Evolutionary conservation across 2,888 invertebrate species (phyloP).

Genomic region (Parthenolecanium corni): DNA sequence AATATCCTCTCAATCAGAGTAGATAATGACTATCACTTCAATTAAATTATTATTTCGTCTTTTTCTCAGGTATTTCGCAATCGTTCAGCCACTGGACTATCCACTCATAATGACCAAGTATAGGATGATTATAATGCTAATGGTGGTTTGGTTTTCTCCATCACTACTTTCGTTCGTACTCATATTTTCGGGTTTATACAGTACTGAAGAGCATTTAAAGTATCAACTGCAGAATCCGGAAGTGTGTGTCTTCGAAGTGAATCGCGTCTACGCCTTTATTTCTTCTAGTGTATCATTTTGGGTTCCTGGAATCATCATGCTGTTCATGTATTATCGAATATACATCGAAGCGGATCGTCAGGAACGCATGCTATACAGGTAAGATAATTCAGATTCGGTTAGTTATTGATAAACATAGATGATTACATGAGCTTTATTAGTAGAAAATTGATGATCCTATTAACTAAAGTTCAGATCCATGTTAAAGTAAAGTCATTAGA

Average conservation of each 20-base stretch:
- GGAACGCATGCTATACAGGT: constrained; percentile 74
- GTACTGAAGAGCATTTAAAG: constrained; percentile 63
- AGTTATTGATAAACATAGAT: too few species aligned
- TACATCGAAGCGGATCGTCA: constrained; percentile 74
- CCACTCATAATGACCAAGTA: constrained; percentile 83
- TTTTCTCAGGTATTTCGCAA: constrained; percentile 62
- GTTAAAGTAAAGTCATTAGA: too few species aligned
- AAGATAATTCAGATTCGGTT: too few species aligned
- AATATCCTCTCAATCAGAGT: too few species aligned
- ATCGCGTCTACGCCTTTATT: constrained; percentile 73
- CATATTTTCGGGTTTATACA: constrained; percentile 91
- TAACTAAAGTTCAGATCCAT: too few species aligned
- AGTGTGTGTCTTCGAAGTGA: constrained; percentile 68
- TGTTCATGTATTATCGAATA: constrained; percentile 82
- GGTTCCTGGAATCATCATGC: constrained; percentile 87
- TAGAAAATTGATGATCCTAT: too few species aligned
- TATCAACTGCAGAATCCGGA: constrained; percentile 38
- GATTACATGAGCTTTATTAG: too few species aligned
- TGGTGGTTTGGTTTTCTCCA: constrained; percentile 84
- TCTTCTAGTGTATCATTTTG: constrained; percentile 87
- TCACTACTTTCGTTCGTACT: constrained; percentile 86
- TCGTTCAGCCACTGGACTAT: constrained; percentile 86
- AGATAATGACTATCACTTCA: too few species aligned
- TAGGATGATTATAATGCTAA: constrained; percentile 65
- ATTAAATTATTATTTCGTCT: too few species aligned